Conservation (phyloP, 2,797 vertebrate species). For the Smutsia gigantea region DNA sequence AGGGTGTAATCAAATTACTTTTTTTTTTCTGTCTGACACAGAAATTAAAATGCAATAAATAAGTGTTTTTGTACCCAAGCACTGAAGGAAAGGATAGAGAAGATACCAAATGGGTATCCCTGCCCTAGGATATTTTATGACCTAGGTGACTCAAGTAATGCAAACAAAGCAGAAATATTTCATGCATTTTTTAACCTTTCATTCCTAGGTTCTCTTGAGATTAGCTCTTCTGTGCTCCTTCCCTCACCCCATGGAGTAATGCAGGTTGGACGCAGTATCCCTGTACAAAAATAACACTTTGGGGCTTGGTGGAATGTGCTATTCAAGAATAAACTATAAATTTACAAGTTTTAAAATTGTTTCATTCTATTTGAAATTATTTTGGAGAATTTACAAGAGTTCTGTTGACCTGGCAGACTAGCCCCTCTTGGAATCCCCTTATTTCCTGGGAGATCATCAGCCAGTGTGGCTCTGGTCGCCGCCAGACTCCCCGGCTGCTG, state of each 20-base stretch:
- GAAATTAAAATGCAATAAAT: background rate
- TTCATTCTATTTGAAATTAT: slow-evolving; percentile 16
- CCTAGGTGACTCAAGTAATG: background rate
- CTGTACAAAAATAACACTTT: background rate
- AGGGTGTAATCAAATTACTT: background rate
- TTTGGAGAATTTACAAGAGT: slow-evolving; percentile 42
- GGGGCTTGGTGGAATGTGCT: background rate
- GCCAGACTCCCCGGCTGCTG: background rate
- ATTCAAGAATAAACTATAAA: background rate
- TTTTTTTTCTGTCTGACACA: background rate
- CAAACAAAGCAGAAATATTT: background rate
- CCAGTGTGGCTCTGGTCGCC: background rate
- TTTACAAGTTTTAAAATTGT: background rate
- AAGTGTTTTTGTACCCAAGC: background rate
- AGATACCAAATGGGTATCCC: background rate
- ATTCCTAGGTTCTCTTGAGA: background rate
- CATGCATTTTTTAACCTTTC: background rate
- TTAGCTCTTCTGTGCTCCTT: background rate
- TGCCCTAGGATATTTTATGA: background rate
- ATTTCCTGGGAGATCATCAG: background rate
- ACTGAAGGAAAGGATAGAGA: background rate
- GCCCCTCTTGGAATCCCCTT: background rate
- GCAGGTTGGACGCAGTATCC: background rate
- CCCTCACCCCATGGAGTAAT: background rate
- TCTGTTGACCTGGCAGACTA: background rate